phyloP scores from a whole-genome alignment of 1,140 invertebrate genomes.

The Pseudomyrmex cubaensis region DNA sequence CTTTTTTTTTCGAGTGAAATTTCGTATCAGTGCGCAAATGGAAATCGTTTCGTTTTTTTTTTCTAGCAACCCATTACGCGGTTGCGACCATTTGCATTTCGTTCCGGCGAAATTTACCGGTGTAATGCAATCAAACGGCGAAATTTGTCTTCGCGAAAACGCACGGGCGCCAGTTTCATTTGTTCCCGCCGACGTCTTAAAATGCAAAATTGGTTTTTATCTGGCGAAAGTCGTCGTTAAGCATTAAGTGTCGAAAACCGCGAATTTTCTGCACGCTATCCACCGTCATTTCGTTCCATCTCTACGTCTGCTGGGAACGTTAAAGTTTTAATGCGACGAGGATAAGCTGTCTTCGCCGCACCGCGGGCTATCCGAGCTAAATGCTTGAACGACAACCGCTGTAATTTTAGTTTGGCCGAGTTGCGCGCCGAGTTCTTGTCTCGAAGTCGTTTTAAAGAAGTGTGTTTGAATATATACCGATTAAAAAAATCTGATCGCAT shows the following conservation, averaged over 20 bases:
- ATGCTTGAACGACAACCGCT: constrained; percentile 72
- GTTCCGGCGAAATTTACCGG: not conserved
- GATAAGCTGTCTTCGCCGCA: constrained; percentile 70
- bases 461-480: constrained; percentile 31
- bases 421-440: constrained; percentile 56
- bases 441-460: constrained; percentile 35
- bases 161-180: constrained; percentile 1
- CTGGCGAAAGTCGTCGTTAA: constrained; percentile 23
- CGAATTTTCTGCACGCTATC: constrained; percentile 57
- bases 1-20: constrained; percentile 24
- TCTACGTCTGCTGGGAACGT: constrained; percentile 52
- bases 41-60: not conserved
- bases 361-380: constrained; percentile 74
- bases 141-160: not conserved
- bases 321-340: constrained; percentile 74
- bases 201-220: constrained; percentile 53
- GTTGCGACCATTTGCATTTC: constrained; percentile 8
- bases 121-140: not conserved
- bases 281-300: constrained; percentile 18
- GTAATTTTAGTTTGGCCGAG: constrained; percentile 75
- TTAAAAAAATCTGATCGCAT: not conserved
- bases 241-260: constrained; percentile 40
- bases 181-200: not conserved
- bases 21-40: constrained; percentile 20
- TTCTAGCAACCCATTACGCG: not conserved